Evolutionary conservation across 2,888 invertebrate species (phyloP), one percentile per base, ranked within the genome.

Genomic region (Chloroclysta siterata): DNA sequence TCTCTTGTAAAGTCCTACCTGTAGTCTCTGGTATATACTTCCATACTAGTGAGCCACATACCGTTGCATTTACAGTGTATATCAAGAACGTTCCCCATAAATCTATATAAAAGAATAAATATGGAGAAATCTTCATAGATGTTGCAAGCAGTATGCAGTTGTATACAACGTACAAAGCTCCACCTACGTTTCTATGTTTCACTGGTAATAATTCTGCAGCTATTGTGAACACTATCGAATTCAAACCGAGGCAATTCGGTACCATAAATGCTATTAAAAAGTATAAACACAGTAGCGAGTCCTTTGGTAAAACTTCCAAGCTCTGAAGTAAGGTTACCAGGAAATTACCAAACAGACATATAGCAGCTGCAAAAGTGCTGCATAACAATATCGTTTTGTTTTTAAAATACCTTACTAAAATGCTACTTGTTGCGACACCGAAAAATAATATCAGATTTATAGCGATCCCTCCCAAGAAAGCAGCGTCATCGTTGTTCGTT

Each of bases 171-270:
- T 59, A 68, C 5, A 71, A 22, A 2, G 54, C 63, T 10, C 71
- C 71, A 3, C 70, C 70, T 11, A 71, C 0, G 5, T 63, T 69
- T 50, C 68, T 63, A 41, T 72, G 67, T 36, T 70, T 72, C 2
- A 72, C 67, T 7, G 72, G 72, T 67, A 72, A 69, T 17, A 72
- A 39, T 47, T 70, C 71, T 11, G 64, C 63, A 13, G 65, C 52
- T 10, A 69, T 50, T 2, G 61, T 53, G 28, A 54, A 64, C 2
- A 50, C 51, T 42, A 68, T 22, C 0, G 60, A 53, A 6, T 42
- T 4, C 5, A 68, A 28, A 11, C 73, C 71, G 5, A 60, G 22
- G 47, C 60, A 65, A 44, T 47, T 56, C 10, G 50, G 46, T 13
- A 58, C 8, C 41, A 48, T 53, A 44, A 60, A 68, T 5, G 29